Evolutionary conservation across 2,113 vertebrate genomes (phyloP), one percentile per base, ranked within the genome.

Genomic region (Grus americana): DNA sequence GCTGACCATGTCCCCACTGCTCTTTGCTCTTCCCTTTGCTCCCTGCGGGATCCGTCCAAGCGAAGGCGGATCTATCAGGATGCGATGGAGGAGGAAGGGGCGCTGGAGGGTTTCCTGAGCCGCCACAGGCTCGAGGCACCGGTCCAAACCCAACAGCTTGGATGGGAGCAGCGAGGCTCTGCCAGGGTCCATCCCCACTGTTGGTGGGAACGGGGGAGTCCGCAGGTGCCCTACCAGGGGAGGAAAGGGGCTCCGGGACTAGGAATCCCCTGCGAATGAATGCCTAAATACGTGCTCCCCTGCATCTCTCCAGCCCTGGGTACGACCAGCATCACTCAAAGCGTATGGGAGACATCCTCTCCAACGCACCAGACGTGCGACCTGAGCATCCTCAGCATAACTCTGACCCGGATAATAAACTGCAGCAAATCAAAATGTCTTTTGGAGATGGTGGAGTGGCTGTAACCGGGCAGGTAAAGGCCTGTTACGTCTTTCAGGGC

Each of bases 31-130:
- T 26, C 75, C 32, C 23, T 78, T 62, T 55, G 67, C 59, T 66
- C 38, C 61, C 54, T 40, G 27, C 90, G 98, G 98, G 94, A 46
- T 98, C 73, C 87, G 86, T 79, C 91, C 98, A 75, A 84, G n/a
- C 57, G 98, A 68, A 89, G 49, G 66, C 17, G 98, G 98, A 96
- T 97, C 98, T 12, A 92, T 92, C 19, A 84, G 97, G 71, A 98
- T 83, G 88, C 4, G 17, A 86, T 97, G 97, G 97, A 94, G 90
- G 97, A 98, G 12, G 89, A 96, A 62, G 95, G 95, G 5, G 6
- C 73, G 1, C 74, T 50, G 26, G 54, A 4, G 68, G 66, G 2
- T 5, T 97, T 96, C 73, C 86, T 89, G 79, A 91, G 57, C 70
- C 81, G 88, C 32, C 82, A 86, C 88, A 94, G 95, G 34, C 72